A percentile compares a stretch with the other conserved stretches of the same genome.
Conservation (phyloP, 1,140 invertebrate species). For the Globodera ellingtonae region DNA sequence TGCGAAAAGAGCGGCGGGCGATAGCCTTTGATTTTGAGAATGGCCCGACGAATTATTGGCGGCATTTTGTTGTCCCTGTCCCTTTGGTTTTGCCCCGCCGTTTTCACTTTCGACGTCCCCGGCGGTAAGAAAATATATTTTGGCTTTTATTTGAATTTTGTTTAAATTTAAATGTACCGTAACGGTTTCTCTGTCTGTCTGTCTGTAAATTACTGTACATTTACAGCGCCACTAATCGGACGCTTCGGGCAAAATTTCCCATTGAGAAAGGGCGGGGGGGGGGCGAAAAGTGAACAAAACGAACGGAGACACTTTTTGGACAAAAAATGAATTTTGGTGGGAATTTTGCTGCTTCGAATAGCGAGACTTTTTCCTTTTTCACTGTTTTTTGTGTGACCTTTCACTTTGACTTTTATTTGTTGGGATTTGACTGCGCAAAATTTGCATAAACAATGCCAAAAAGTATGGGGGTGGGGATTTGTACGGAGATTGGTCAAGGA, state of each 20-base stretch:
- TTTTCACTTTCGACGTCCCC: background rate
- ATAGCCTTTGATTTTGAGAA: background rate
- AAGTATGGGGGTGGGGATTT: background rate
- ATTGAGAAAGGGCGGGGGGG: too few species aligned
- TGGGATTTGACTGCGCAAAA: background rate
- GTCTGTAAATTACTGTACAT: background rate
- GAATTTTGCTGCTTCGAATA: background rate
- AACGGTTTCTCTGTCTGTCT: background rate
- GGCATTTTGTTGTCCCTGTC: background rate
- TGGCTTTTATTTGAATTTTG: background rate
- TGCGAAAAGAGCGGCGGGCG: background rate
- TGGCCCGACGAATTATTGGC: background rate
- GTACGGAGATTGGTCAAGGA: background rate
- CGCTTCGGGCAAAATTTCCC: too few species aligned
- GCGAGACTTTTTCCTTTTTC: too few species aligned
- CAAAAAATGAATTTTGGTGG: background rate
- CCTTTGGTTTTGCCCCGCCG: background rate
- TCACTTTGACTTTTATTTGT: background rate
- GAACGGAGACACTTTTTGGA: too few species aligned
- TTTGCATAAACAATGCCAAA: constrained; percentile 9
- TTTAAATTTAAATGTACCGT: background rate
- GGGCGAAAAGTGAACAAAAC: too few species aligned
- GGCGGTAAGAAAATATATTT: background rate
- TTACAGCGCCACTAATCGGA: too few species aligned
- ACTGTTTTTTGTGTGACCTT: background rate